phyloP scores from a whole-genome alignment of 2,113 vertebrate species.

The Dryoscopus gambensis region DNA sequence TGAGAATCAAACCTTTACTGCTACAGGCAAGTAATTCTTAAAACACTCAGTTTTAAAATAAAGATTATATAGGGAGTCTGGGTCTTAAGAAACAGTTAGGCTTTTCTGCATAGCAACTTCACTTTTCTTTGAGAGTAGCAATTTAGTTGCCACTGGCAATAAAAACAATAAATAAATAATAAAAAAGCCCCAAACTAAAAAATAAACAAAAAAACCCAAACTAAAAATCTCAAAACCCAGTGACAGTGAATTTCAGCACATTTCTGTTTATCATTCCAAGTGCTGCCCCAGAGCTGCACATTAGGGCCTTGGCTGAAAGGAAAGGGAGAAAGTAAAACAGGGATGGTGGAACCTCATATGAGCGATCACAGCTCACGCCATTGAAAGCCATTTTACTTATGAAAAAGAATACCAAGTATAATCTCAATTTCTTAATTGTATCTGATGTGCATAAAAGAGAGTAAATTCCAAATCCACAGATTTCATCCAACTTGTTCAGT shows the following conservation, averaged over 20 bases:
- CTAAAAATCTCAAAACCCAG: background rate
- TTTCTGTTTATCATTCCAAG: background rate
- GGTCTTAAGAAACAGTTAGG: background rate
- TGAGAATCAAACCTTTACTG: background rate
- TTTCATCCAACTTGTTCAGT: background rate
- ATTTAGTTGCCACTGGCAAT: background rate
- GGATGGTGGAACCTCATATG: rapidly evolving
- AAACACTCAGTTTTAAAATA: background rate
- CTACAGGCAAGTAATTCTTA: background rate
- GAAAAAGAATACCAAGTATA: background rate
- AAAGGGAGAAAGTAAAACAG: background rate
- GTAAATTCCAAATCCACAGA: background rate
- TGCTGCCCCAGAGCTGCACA: rapidly evolving
- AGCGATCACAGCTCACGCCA: rapidly evolving
- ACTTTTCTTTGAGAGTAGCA: background rate
- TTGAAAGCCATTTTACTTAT: background rate
- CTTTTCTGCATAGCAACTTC: background rate
- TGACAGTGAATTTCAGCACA: background rate
- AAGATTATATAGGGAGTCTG: background rate
- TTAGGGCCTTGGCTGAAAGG: background rate
- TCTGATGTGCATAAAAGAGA: background rate
- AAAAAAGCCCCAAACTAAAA: background rate
- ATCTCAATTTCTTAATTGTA: background rate
- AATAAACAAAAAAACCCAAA: background rate
- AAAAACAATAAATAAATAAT: background rate